These are phyloP conservation scores for Vipera ursinii DNA, from an alignment of 2,797 vertebrate genomes.

Conservation along the genomic window DNA sequence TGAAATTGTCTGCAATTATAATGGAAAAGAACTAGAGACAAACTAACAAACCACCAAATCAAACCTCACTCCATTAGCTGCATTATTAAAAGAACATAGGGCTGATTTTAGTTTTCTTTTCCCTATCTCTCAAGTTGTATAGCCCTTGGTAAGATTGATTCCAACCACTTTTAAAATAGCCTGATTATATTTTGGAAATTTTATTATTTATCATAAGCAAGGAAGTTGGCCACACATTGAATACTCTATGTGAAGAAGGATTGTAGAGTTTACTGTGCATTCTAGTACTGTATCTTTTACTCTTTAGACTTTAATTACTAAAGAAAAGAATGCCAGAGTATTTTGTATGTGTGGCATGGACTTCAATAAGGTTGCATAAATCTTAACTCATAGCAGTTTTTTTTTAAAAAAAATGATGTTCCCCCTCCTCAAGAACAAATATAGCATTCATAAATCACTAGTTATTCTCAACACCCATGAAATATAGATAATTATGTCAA, in stretches of 20 bases:
- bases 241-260: not conserved
- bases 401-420: not conserved
- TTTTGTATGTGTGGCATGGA: not conserved
- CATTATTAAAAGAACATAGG: not conserved
- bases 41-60: not conserved
- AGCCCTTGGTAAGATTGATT: not conserved
- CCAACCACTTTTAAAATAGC: not conserved
- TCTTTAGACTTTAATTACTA: not conserved
- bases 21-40: constrained; percentile 22
- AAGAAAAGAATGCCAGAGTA: not conserved
- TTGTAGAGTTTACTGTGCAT: not conserved
- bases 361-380: not conserved
- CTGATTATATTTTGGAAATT: not conserved
- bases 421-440: not conserved
- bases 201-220: not conserved
- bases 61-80: constrained; percentile 1
- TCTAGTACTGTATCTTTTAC: not conserved
- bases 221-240: not conserved
- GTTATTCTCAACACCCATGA: not conserved
- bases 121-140: not conserved
- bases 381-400: not conserved
- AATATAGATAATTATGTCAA: constrained; percentile 8
- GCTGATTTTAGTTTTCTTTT: not conserved
- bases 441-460: not conserved
- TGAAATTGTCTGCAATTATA: constrained; percentile 47